These are phyloP conservation scores for Venusia cambrica DNA, from an alignment of 2,888 invertebrate species.

Conservation along the genomic window DNA sequence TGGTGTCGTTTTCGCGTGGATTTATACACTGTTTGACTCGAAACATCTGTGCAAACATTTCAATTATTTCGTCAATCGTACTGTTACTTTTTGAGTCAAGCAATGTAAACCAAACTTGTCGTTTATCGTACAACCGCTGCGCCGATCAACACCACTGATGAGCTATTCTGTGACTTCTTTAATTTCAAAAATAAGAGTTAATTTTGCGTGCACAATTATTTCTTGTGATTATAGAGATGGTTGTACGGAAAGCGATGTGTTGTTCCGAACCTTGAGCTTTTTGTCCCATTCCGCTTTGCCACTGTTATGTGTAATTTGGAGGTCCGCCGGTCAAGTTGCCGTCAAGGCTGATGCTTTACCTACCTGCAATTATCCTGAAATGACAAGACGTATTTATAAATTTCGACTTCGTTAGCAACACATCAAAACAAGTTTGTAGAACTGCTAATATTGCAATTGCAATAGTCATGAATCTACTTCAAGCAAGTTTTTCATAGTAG, in stretches of 20 bases:
- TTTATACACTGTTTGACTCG: slow-evolving; percentile 18
- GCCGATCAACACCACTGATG: too few species aligned
- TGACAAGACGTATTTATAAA: slow-evolving; percentile 2
- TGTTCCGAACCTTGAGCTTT: slow-evolving; percentile 54
- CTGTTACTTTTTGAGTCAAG: slow-evolving; percentile 12
- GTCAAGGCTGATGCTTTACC: slow-evolving; percentile 51
- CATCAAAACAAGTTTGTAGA: neutral
- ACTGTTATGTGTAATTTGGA: slow-evolving; percentile 80
- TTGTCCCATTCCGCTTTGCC: slow-evolving; percentile 62
- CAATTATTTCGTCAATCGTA: slow-evolving; percentile 6
- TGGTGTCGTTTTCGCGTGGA: slow-evolving; percentile 15
- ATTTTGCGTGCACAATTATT: too few species aligned
- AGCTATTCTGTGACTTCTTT: too few species aligned
- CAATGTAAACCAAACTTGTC: slow-evolving; percentile 35
- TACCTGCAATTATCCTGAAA: slow-evolving; percentile 30
- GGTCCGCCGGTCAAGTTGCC: slow-evolving; percentile 70
- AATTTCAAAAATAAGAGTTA: too few species aligned
- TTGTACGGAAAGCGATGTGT: slow-evolving; percentile 53
- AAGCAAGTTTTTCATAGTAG: too few species aligned
- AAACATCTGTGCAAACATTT: slow-evolving; percentile 18
- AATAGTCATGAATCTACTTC: too few species aligned
- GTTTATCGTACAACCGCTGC: slow-evolving; percentile 43
- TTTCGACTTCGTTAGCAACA: neutral
- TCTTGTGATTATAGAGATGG: slow-evolving; percentile 36
- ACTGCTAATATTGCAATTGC: too few species aligned